phyloP scores from a whole-genome alignment of 2,797 vertebrate species.

The Molossus alvarezi region DNA sequence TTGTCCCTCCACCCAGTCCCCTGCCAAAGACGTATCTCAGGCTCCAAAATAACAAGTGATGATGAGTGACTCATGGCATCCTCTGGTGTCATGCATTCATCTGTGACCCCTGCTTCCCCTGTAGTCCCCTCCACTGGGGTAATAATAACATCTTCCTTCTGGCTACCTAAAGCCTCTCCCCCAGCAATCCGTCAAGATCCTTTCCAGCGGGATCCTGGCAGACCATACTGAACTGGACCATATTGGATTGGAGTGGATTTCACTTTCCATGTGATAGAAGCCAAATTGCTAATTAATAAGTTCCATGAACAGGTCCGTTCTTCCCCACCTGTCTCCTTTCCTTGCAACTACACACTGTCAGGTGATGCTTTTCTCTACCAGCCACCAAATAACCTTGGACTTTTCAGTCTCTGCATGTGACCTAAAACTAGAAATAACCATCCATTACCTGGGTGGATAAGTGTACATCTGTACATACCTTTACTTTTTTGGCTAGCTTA shows the following conservation, averaged over 20 bases:
- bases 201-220: slow-evolving; percentile 7
- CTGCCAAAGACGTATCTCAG: background rate
- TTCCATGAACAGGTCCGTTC: background rate
- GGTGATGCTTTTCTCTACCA: background rate
- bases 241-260: background rate
- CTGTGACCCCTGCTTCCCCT: slow-evolving; percentile 18
- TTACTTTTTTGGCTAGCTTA: background rate
- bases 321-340: background rate
- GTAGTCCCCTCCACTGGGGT: background rate
- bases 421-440: background rate
- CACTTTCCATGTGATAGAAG: background rate
- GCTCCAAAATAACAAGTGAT: background rate
- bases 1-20: background rate
- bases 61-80: background rate
- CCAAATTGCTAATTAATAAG: slow-evolving; percentile 24
- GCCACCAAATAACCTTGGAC: background rate
- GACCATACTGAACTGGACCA: background rate
- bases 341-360: background rate
- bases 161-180: background rate
- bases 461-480: background rate
- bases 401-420: slow-evolving; percentile 4
- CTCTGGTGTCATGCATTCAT: background rate
- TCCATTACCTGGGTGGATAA: background rate
- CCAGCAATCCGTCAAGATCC: background rate
- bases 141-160: slow-evolving; percentile 35